Conservation (phyloP, 2,113 vertebrate genomes). For the Actinemys pallida region DNA sequence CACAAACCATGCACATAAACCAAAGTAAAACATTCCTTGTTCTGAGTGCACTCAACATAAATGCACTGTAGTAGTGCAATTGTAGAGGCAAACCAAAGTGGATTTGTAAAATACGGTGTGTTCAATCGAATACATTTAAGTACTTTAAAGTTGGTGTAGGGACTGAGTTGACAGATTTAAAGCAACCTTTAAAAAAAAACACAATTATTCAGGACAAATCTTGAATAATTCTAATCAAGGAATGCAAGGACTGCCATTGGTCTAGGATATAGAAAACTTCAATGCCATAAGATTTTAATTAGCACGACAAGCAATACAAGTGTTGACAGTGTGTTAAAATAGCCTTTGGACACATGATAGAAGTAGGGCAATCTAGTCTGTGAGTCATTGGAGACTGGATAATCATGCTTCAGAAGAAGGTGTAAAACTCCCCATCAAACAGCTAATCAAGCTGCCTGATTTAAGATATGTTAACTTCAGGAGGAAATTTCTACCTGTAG, state of each 20-base stretch:
- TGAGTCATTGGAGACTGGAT: not conserved
- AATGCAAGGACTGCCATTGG: not conserved
- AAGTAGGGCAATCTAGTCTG: not conserved
- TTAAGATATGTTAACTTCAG: not conserved
- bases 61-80: not conserved
- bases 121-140: not conserved
- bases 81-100: rapidly evolving
- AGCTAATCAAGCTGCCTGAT: not conserved
- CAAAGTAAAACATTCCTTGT: no score
- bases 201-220: no score
- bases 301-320: rapidly evolving
- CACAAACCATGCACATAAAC: rapidly evolving
- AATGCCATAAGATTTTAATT: no score
- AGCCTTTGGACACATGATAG: rapidly evolving
- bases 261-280: no score
- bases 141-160: not conserved
- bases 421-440: rapidly evolving
- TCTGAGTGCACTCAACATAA: not conserved
- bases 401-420: not conserved
- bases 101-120: not conserved
- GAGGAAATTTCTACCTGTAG: not conserved
- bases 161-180: not conserved
- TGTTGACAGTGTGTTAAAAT: not conserved
- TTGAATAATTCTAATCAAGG: not conserved
- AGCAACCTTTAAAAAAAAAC: no score